Evolutionary conservation across 2,113 vertebrate species (phyloP).

Genomic region (Delphinapterus leucas): DNA sequence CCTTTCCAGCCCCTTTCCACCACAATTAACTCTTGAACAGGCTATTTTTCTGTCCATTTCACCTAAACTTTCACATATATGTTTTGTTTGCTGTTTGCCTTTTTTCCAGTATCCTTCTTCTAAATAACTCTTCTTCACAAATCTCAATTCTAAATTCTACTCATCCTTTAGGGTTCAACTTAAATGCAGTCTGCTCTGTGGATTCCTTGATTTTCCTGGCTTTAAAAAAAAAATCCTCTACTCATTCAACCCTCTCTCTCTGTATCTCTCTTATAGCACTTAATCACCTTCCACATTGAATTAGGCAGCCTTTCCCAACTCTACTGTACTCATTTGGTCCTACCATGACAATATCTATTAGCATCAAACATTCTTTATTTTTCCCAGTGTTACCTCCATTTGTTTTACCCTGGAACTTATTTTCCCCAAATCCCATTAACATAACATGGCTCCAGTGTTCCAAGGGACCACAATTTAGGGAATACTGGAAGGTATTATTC

Average conservation of each 20-base stretch:
- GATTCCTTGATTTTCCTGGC: neutral
- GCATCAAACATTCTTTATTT: neutral
- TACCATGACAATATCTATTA: neutral
- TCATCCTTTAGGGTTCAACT: neutral
- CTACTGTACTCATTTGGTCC: neutral
- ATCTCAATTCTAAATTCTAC: neutral
- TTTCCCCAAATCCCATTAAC: neutral
- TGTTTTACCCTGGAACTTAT: neutral
- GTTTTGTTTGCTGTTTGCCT: neutral
- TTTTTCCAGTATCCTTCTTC: neutral
- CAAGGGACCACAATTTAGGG: neutral
- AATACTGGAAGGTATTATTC: neutral
- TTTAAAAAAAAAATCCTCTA: neutral
- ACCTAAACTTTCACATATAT: neutral
- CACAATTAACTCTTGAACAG: neutral
- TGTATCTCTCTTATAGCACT: neutral
- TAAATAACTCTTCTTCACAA: neutral
- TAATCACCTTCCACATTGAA: neutral
- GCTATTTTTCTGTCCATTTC: neutral
- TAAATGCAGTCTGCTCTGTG: neutral
- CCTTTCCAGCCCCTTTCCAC: neutral
- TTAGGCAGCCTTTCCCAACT: neutral
- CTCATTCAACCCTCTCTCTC: neutral
- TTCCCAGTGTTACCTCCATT: neutral
- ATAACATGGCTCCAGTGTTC: neutral